These are phyloP conservation scores for Slavum lentiscoides DNA, from an alignment of 2,888 invertebrate genomes.

Conservation along the genomic window DNA sequence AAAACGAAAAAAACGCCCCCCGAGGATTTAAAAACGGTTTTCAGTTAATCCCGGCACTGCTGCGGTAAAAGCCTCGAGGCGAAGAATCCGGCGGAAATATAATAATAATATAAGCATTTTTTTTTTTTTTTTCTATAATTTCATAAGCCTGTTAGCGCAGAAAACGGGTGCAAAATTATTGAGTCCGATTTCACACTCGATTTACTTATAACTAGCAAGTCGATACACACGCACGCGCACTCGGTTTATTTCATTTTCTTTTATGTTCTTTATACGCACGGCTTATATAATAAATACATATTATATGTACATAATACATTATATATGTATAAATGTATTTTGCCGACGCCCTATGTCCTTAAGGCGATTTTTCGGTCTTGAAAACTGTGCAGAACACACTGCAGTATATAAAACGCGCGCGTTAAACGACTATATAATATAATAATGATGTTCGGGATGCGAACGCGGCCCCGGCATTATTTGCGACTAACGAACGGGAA, in stretches of 20 bases:
- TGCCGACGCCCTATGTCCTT: constrained; percentile 13
- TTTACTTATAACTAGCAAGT: constrained; percentile 31
- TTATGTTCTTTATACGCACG: not conserved
- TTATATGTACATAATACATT: no score
- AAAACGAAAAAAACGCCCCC: not conserved
- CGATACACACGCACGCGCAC: not conserved
- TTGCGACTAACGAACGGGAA: constrained; percentile 44
- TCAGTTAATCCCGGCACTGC: constrained; percentile 23
- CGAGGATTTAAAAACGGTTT: constrained; percentile 41
- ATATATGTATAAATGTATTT: no score
- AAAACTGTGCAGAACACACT: constrained; percentile 17
- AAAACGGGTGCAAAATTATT: constrained; percentile 29
- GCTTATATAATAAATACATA: not conserved
- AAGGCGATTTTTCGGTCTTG: constrained; percentile 49
- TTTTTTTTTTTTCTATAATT: not conserved
- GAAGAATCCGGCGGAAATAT: constrained; percentile 30
- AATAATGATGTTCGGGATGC: not conserved
- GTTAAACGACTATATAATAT: constrained; percentile 3
- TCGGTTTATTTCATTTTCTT: not conserved
- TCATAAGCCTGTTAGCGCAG: constrained; percentile 48
- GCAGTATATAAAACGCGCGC: constrained; percentile 13
- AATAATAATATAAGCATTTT: constrained; percentile 49
- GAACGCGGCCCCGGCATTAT: constrained; percentile 5
- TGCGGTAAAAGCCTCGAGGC: constrained; percentile 11
- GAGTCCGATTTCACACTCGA: constrained; percentile 50